Evolutionary conservation across 2,797 vertebrate species (phyloP).

Genomic region (Tadarida brasiliensis): DNA sequence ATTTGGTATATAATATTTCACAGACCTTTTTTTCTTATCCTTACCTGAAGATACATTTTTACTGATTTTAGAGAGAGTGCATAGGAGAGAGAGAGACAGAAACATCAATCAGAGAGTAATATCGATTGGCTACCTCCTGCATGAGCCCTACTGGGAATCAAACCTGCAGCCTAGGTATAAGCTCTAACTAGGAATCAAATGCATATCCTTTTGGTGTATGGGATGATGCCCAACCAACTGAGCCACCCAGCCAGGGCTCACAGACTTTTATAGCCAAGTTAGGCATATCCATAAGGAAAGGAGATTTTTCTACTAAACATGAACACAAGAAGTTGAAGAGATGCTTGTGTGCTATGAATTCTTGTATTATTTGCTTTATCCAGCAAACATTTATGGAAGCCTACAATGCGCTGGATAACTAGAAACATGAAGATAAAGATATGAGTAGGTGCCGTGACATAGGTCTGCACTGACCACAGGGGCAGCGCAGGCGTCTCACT

Average conservation of each 20-base stretch:
- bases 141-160: accelerated
- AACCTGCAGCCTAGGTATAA: neutral
- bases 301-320: neutral
- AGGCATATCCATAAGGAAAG: neutral
- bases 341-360: neutral
- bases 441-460: neutral
- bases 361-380: neutral
- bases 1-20: neutral
- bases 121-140: neutral
- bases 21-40: neutral
- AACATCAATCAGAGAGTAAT: neutral
- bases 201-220: neutral
- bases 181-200: too few species aligned
- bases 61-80: neutral
- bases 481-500: neutral
- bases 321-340: neutral
- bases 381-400: neutral
- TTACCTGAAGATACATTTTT: neutral
- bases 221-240: neutral
- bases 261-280: neutral
- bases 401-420: neutral
- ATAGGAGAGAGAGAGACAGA: too few species aligned
- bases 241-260: neutral
- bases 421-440: neutral
- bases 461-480: neutral